Evolutionary conservation across 1,140 invertebrate genomes (phyloP), one percentile per base, ranked within the genome.

Genomic region (Halyomorpha halys): DNA sequence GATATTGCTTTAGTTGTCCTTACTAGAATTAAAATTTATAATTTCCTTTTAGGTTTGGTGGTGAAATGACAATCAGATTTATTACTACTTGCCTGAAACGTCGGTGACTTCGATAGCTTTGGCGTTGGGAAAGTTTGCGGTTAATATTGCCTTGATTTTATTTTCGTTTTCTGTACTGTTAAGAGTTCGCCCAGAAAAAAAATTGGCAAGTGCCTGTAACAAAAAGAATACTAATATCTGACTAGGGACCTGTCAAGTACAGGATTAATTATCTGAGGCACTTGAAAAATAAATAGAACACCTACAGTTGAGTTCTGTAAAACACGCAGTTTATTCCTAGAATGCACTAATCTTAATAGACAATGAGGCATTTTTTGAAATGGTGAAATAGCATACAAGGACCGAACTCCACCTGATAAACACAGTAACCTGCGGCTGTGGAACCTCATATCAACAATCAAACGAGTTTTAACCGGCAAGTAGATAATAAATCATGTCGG

Each of bases 21-120:
- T 3, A 30, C 27, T 8, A 30, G 8, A 30, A 30, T 30, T 3
- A 30, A 30, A 30, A 30, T 4, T 30, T 30, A 30, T 30, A 30
- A 30, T 30, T 30, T 30, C 27, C 27, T 8, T 30, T 30, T 30
- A 3, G 27, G 3, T 30, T 30, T 30, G 34, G 11, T 39, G 1
- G 11, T 39, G 11, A 39, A 39, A 39, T 39, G 34, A 39, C 6
- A 13, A 39, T 9, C 8, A 30, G 8, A 8, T 4, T 4, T 30
- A 8, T 4, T 8, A 39, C 27, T 21, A 62, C 62, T 59, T 39
- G 67, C 68, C 68, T 53, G 68, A 69, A 18, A 67, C 61, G 53
- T 69, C 68, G 27, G 45, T 18, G 14, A 69, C 68, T 63, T 69
- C 66, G 23, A 69, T 67, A n/a, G 53, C 59, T 59, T 69, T 65